Evolutionary conservation across 2,888 invertebrate genomes (phyloP).

Genomic region (Antheraea assamensis): DNA sequence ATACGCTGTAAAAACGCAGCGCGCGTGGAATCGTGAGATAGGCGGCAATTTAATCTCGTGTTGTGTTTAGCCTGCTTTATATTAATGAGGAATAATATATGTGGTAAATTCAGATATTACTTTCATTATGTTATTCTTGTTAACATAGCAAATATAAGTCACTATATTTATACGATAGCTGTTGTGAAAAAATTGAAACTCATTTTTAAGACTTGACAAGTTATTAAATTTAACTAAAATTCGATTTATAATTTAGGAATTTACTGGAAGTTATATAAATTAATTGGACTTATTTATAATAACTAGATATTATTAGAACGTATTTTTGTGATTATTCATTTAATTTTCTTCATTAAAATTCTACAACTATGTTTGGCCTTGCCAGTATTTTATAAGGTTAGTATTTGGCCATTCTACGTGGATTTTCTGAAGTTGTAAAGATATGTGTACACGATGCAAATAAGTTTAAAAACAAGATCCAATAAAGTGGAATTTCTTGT

Average conservation of each 20-base stretch:
- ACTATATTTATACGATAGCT: neutral
- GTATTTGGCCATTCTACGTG: too few relatives aligned
- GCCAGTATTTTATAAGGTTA: too few relatives aligned
- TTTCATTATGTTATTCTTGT: slow-evolving; percentile 9
- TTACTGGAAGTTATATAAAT: too few relatives aligned
- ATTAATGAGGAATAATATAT: slow-evolving; percentile 46
- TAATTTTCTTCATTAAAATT: too few relatives aligned
- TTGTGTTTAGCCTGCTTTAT: slow-evolving; percentile 51
- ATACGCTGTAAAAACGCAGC: slow-evolving; percentile 64
- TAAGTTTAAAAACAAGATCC: neutral
- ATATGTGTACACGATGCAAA: neutral
- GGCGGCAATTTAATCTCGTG: slow-evolving; percentile 45
- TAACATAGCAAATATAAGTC: neutral
- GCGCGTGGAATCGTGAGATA: slow-evolving; percentile 62
- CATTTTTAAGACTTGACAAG: neutral
- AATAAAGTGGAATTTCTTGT: slow-evolving; percentile 1
- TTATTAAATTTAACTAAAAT: neutral
- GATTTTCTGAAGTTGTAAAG: too few relatives aligned
- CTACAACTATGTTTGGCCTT: too few relatives aligned
- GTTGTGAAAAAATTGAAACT: neutral
- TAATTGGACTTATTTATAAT: too few relatives aligned
- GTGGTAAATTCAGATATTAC: slow-evolving; percentile 42
- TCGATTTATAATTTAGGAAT: too few relatives aligned
- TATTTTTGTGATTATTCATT: too few relatives aligned
- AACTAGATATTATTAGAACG: too few relatives aligned